Conservation (phyloP, 2,113 vertebrate species). For the Pterocles orientalis region DNA sequence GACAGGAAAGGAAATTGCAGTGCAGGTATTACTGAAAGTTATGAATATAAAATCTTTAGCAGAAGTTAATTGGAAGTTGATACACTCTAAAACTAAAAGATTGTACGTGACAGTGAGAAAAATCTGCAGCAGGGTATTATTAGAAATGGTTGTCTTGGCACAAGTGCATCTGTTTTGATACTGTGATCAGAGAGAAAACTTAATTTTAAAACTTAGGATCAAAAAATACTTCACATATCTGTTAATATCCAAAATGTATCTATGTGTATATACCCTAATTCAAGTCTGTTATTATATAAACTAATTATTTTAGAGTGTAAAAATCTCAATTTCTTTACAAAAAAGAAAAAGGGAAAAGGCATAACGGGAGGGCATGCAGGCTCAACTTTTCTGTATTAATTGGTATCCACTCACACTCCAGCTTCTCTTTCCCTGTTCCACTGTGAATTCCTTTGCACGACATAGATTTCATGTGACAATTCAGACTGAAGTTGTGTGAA, state of each 20-base stretch:
- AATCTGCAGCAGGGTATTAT: not conserved
- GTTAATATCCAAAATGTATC: not conserved
- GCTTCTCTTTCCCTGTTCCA: not conserved
- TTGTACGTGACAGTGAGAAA: not conserved
- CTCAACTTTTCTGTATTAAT: not conserved
- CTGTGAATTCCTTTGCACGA: not conserved
- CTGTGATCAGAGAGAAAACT: not conserved
- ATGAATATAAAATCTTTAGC: not conserved
- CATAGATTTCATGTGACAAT: not conserved
- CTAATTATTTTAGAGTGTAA: not conserved
- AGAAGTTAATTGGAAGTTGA: not conserved
- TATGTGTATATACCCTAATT: not conserved
- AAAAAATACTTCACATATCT: not conserved
- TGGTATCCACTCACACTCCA: not conserved
- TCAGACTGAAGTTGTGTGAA: not conserved
- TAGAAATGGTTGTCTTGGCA: not conserved
- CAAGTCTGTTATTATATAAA: not conserved
- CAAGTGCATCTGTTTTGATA: not conserved
- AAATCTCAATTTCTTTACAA: not conserved
- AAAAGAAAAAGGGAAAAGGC: not conserved
- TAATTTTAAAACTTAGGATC: not conserved
- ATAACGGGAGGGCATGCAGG: accelerated
- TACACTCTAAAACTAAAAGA: not conserved
- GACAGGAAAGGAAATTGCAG: not conserved
- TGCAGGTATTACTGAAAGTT: not conserved